A percentile compares a stretch with the other conserved stretches of the same genome.
phyloP scores from a whole-genome alignment of 2,797 vertebrate genomes.

The Melanotaenia trifasciata region DNA sequence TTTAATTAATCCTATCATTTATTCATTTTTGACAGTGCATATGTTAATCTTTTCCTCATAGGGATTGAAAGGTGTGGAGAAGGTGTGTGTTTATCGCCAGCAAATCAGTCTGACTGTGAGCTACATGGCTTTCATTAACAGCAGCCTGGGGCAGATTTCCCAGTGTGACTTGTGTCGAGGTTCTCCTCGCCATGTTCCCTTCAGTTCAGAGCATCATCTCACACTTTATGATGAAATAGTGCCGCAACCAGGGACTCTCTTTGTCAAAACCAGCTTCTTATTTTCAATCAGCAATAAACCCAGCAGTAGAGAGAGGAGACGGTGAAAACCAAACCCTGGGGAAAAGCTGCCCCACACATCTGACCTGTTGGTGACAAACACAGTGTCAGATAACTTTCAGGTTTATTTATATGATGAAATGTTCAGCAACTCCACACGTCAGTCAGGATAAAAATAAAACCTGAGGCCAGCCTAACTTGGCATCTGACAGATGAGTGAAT shows the following conservation, averaged over 20 bases:
- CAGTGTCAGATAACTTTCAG: slow-evolving; percentile 35
- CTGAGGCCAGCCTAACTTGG: neutral
- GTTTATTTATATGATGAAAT: slow-evolving; percentile 61
- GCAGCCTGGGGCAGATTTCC: slow-evolving; percentile 17
- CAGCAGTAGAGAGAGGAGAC: neutral
- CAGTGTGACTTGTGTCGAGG: slow-evolving; percentile 3
- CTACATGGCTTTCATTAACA: slow-evolving; percentile 38
- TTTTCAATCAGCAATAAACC: neutral
- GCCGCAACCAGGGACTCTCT: slow-evolving; percentile 33
- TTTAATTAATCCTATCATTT: neutral
- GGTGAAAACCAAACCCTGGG: slow-evolving; percentile 20
- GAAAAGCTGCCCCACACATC: slow-evolving; percentile 28
- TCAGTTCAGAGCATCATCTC: slow-evolving; percentile 22
- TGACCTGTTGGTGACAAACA: slow-evolving; percentile 46
- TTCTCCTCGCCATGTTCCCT: neutral
- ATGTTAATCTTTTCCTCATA: neutral
- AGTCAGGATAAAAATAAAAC: slow-evolving; percentile 32
- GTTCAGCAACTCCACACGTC: slow-evolving; percentile 44
- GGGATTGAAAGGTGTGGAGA: slow-evolving; percentile 26
- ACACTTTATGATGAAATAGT: slow-evolving; percentile 50
- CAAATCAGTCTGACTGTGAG: slow-evolving; percentile 22
- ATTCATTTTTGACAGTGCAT: neutral
- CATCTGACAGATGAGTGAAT: neutral
- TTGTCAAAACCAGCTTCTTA: slow-evolving; percentile 24
- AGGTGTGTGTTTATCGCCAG: slow-evolving; percentile 26